Conservation (phyloP, 2,888 invertebrate genomes). For the Cistogaster globosa region DNA sequence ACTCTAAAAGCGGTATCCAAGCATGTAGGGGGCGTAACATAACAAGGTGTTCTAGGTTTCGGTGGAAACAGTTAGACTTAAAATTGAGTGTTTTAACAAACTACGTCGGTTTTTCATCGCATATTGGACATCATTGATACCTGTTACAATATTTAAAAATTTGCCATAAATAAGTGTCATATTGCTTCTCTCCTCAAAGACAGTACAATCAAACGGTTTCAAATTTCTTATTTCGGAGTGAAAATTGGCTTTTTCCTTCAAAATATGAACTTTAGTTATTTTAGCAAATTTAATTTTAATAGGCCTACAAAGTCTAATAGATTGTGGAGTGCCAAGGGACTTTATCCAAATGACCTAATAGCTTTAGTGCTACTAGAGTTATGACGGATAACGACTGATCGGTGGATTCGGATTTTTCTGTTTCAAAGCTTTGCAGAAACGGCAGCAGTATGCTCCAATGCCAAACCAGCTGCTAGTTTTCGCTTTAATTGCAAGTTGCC, state of each 20-base stretch:
- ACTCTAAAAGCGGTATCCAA: no score
- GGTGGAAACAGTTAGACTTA: no score
- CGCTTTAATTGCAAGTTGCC: conserved; percentile 33
- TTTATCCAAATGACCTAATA: conserved; percentile 10
- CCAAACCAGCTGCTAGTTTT: conserved; percentile 49
- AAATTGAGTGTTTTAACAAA: no score
- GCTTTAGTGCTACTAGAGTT: conserved; percentile 13
- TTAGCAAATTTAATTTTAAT: conserved; percentile 34
- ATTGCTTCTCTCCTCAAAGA: conserved; percentile 14
- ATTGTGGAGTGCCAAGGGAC: no score
- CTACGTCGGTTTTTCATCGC: conserved; percentile 1
- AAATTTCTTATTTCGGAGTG: conserved; percentile 17
- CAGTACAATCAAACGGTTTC: conserved; percentile 14
- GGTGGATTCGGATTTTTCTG: background rate
- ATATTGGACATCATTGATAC: conserved; percentile 9
- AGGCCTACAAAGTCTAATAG: no score
- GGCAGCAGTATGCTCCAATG: conserved; percentile 46
- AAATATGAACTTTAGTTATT: conserved; percentile 18
- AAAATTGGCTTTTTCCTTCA: conserved; percentile 19
- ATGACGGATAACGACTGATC: conserved; percentile 14
- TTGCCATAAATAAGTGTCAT: conserved; percentile 22
- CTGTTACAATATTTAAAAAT: conserved; percentile 21
- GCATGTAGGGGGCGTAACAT: no score
- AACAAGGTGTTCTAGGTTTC: no score
- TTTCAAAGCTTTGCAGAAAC: conserved; percentile 39